Conservation (phyloP, 2,113 vertebrate species). For the Smithornis capensis region DNA sequence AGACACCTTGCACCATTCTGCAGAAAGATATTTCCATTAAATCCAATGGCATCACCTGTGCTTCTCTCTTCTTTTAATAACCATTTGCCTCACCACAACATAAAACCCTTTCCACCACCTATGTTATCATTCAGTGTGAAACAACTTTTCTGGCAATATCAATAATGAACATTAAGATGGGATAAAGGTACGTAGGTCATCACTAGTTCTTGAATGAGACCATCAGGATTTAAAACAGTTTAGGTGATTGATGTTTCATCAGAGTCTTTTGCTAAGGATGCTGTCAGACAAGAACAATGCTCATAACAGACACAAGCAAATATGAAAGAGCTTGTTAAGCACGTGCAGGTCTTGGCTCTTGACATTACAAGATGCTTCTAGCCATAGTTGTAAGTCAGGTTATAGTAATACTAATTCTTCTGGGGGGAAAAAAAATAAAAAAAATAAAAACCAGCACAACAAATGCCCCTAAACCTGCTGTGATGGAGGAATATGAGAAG, state of each 20-base stretch:
- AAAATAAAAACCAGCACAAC: background rate
- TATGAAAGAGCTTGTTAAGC: background rate
- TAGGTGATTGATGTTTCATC: background rate
- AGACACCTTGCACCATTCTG: background rate
- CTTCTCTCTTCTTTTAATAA: background rate
- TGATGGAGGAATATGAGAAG: background rate
- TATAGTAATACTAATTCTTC: accelerated
- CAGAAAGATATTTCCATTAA: background rate
- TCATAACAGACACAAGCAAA: background rate
- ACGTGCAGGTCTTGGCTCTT: background rate
- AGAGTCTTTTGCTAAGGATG: background rate
- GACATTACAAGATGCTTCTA: background rate
- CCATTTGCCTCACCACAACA: background rate
- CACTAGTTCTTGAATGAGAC: background rate
- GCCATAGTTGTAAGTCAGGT: background rate
- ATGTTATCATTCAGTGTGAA: background rate
- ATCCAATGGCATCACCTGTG: background rate
- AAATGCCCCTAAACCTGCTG: background rate
- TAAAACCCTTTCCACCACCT: background rate
- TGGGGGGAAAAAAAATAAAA: accelerated
- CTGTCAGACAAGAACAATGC: background rate
- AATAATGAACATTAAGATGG: background rate
- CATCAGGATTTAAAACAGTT: background rate
- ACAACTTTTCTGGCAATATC: background rate
- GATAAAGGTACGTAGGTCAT: background rate